These are phyloP conservation scores for Proales similis DNA, from an alignment of 1,140 invertebrate genomes.

Conservation along the genomic window DNA sequence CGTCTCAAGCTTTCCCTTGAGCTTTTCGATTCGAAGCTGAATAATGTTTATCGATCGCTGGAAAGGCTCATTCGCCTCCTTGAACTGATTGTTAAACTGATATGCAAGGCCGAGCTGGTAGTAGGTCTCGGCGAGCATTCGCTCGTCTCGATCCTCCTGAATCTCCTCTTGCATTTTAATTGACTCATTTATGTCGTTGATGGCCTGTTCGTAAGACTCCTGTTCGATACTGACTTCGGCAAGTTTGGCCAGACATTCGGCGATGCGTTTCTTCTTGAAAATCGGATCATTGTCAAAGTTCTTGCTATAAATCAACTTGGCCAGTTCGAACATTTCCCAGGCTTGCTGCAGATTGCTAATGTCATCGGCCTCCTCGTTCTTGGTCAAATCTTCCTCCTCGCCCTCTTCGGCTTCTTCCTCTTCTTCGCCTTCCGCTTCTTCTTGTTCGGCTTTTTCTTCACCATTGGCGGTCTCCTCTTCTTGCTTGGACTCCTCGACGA, in stretches of 20 bases:
- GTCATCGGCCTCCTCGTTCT: slow-evolving; percentile 47
- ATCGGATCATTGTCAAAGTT: slow-evolving; percentile 21
- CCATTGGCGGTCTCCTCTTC: slow-evolving; percentile 19
- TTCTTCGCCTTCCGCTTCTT: slow-evolving; percentile 41
- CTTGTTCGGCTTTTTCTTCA: slow-evolving; percentile 42
- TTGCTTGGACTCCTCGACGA: not conserved
- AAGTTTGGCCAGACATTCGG: slow-evolving; percentile 30
- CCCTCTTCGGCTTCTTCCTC: slow-evolving; percentile 40
- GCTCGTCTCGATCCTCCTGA: slow-evolving; percentile 16
- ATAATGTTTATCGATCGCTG: slow-evolving; percentile 34
- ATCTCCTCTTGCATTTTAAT: slow-evolving; percentile 17
- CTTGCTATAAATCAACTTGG: slow-evolving; percentile 44
- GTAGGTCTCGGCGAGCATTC: slow-evolving; percentile 25
- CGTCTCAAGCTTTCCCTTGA: slow-evolving; percentile 8
- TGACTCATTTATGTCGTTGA: slow-evolving; percentile 17
- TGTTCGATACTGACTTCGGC: slow-evolving; percentile 37
- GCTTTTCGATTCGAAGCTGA: slow-evolving; percentile 35
- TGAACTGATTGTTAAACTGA: slow-evolving; percentile 28
- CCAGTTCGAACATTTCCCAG: slow-evolving; percentile 80
- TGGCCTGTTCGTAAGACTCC: slow-evolving; percentile 30
- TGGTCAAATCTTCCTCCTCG: slow-evolving; percentile 38
- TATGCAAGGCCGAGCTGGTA: slow-evolving; percentile 25
- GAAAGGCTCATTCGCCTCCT: slow-evolving; percentile 24
- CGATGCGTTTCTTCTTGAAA: slow-evolving; percentile 34
- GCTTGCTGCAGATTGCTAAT: slow-evolving; percentile 72